Evolutionary conservation across 1,140 invertebrate species (phyloP).

Genomic region (Ceratosolen solmsi): DNA sequence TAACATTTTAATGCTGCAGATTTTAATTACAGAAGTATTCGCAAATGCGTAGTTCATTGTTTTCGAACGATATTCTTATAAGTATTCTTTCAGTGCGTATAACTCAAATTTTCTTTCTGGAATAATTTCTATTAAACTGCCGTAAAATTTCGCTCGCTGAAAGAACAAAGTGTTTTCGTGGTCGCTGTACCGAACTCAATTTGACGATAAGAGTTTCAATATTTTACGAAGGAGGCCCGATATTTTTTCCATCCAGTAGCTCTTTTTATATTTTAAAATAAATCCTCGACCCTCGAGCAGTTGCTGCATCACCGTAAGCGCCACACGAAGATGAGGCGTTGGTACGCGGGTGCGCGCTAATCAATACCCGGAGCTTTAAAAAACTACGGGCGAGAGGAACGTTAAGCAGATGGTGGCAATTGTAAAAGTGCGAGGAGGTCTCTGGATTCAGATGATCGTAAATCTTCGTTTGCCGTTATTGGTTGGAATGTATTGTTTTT

Average conservation of each 20-base stretch:
- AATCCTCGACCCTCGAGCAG: conserved; percentile 13
- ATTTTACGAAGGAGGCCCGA: not conserved
- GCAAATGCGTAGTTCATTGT: no score
- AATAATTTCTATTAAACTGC: no score
- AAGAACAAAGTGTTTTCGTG: not conserved
- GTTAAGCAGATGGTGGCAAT: conserved; percentile 32
- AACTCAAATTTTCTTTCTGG: no score
- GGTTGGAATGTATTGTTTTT: conserved; percentile 14
- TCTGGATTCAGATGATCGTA: conserved; percentile 20
- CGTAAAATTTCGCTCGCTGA: not conserved
- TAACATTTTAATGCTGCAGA: not conserved
- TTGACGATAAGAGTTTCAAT: not conserved
- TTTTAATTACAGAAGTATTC: no score
- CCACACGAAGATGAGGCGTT: not conserved
- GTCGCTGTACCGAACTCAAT: not conserved
- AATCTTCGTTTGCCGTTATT: conserved; percentile 37
- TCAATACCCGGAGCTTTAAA: not conserved
- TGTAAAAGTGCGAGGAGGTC: conserved; percentile 10
- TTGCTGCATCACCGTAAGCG: not conserved
- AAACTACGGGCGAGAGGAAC: not conserved
- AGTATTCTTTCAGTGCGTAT: no score
- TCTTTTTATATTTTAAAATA: conserved; percentile 13
- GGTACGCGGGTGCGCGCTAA: not conserved
- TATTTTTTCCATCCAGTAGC: not conserved
- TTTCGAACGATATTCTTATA: no score